Evolutionary conservation across 92 coral and sea anemone genomes (phyloP).

Genomic region (Porites lobata): DNA sequence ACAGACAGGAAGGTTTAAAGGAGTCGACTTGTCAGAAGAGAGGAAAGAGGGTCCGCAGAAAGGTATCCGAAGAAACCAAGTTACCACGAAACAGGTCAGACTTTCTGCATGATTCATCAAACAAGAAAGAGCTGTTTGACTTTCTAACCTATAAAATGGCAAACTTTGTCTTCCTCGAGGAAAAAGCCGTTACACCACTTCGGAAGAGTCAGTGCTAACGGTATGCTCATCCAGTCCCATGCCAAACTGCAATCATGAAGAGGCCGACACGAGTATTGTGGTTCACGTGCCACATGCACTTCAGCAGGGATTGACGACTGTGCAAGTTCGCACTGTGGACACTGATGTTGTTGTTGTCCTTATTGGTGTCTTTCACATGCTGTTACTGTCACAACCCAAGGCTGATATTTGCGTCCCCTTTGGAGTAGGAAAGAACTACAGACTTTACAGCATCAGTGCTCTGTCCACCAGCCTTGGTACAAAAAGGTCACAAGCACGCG

Average conservation of each 20-base stretch:
- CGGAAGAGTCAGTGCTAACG: neutral
- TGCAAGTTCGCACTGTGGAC: constrained; percentile 39
- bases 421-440: constrained; percentile 22
- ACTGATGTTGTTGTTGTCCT: constrained; percentile 41
- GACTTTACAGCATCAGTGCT: neutral
- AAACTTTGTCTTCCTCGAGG: constrained; percentile 9
- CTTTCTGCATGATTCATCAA: constrained; percentile 34
- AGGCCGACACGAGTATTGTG: constrained; percentile 57
- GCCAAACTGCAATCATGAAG: constrained; percentile 59
- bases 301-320: constrained; percentile 1
- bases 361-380: constrained; percentile 18
- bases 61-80: too few species aligned
- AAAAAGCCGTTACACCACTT: constrained; percentile 11
- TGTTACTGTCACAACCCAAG: neutral
- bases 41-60: constrained; percentile 2
- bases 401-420: constrained; percentile 20
- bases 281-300: constrained; percentile 16
- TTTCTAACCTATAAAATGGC: constrained; percentile 12
- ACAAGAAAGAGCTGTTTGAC: constrained; percentile 40
- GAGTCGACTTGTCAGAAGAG: constrained; percentile 60
- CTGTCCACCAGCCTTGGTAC: neutral
- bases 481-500: constrained; percentile 1
- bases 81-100: constrained; percentile 8
- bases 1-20: constrained; percentile 40
- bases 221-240: neutral